Base-by-base conservation (phyloP, 1,140 invertebrate genomes). In the Magallana gigas region DNA sequence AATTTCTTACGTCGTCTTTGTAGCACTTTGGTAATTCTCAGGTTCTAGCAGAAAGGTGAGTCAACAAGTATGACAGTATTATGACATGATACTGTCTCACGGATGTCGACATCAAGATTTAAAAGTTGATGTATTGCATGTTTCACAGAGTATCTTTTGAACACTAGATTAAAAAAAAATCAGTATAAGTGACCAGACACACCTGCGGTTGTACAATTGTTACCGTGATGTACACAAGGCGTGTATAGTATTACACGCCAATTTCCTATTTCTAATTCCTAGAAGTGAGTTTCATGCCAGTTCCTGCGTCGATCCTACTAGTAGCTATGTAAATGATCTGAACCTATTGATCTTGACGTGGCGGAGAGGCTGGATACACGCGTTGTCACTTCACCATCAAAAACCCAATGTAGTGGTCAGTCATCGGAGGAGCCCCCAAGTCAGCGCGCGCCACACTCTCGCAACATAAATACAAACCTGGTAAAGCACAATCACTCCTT, bases 251-350 rank as follows among this genome's bases (percentile, higher is more conserved):
- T 76, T 76, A 76, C 68, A 76, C 29, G 18, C 68, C 36, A 29
- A 76, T 76, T 76, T 36, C 68, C 68, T 76, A 36, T 9, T 29
- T 76, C 23, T 36, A 76, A 76, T 23, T 76, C 68, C 68, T 76
- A 4, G 68, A 76, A 76, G 68, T 36, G 12, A 76, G 23, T 29
- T 29, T 29, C 23, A 12, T 23, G 29, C 68, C 68, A 29, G 8
- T 29, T 76, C 68, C 68, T 12, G 68, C 18, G 68, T 36, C 23
- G 68, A 76, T 76, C 68, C 23, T 76, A 29, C 8, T 76, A 76
- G 18, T 18, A 29, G 68, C 68, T 76, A 76, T 76, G 68, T 76
- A 76, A 76, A 76, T 76, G 68, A 76, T 76, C 68, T 76, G 68
- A 76, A 76, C 36, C 68, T 29, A 76, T 76, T 29, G 68, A 76